Percentiles rank a stretch among this genome's conserved stretches.
Conservation (phyloP, 1,140 invertebrate genomes). For the Eupristina koningsbergeri region DNA sequence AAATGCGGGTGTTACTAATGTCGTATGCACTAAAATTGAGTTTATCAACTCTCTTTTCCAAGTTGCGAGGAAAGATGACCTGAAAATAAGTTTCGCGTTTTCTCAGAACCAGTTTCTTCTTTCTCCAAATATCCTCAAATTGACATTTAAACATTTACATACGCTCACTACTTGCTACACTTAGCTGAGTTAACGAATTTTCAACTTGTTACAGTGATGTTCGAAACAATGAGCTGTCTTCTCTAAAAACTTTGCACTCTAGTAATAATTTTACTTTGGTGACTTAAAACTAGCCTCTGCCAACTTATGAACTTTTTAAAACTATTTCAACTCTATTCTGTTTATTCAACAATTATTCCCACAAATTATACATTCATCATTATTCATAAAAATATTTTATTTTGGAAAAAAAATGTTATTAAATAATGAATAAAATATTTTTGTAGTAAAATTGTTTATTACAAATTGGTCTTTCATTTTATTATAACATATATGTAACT, state of each 20-base stretch:
- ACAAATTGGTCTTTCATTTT: too few relatives aligned
- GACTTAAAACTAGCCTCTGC: not conserved
- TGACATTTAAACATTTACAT: not conserved
- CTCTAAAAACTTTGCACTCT: not conserved
- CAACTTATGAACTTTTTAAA: not conserved
- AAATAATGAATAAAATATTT: too few relatives aligned
- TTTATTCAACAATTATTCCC: too few relatives aligned
- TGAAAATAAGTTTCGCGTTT: too few relatives aligned
- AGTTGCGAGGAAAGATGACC: too few relatives aligned
- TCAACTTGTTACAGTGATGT: not conserved
- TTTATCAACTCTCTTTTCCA: conserved; percentile 49
- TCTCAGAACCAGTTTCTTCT: too few relatives aligned
- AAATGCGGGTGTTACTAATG: conserved; percentile 49
- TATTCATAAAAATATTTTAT: too few relatives aligned
- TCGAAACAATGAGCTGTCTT: not conserved
- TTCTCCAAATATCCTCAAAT: not conserved
- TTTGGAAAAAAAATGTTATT: too few relatives aligned
- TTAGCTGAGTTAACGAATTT: not conserved
- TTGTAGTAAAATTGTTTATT: too few relatives aligned
- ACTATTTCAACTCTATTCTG: too few relatives aligned
- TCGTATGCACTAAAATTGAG: conserved; percentile 53
- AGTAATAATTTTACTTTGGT: not conserved
- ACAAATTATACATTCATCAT: too few relatives aligned
- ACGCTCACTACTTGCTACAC: not conserved
- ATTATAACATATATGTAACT: too few relatives aligned